Evolutionary conservation across 2,888 invertebrate species (phyloP).

Genomic region (Microctonus aethiopoides): DNA sequence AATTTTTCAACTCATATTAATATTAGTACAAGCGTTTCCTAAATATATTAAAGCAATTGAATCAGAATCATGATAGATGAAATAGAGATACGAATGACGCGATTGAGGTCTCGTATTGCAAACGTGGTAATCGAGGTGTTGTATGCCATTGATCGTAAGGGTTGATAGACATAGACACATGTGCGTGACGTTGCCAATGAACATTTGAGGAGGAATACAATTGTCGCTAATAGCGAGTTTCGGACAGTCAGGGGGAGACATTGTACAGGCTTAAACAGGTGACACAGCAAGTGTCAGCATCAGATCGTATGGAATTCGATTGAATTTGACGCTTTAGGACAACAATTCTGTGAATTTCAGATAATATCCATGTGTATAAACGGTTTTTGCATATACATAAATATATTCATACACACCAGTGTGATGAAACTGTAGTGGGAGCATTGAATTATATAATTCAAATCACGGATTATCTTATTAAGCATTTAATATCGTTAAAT

Average conservation of each 20-base stretch:
- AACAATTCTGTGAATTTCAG: slow-evolving; percentile 29
- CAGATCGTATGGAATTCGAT: slow-evolving; percentile 26
- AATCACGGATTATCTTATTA: slow-evolving; percentile 9
- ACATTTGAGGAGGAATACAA: slow-evolving; percentile 13
- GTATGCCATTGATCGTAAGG: neutral
- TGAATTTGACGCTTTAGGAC: slow-evolving; percentile 24
- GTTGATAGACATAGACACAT: slow-evolving; percentile 1
- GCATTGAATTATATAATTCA: slow-evolving; percentile 16
- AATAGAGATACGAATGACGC: neutral
- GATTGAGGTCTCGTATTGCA: neutral
- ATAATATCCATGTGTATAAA: slow-evolving; percentile 10
- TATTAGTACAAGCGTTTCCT: no score
- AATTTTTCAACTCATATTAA: no score
- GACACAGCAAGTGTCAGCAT: slow-evolving; percentile 27
- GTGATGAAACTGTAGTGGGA: slow-evolving; percentile 15
- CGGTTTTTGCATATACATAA: no score
- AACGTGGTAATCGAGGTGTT: neutral
- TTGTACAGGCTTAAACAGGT: neutral
- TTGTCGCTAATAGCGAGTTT: slow-evolving; percentile 22
- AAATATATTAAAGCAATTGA: neutral
- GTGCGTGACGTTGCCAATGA: neutral
- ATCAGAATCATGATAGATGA: neutral
- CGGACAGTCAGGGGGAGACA: slow-evolving; percentile 6
- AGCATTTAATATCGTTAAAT: neutral
- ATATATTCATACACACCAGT: neutral